These are phyloP conservation scores for Cossypha niveicapilla DNA, from an alignment of 2,797 vertebrate genomes.

Conservation along the genomic window DNA sequence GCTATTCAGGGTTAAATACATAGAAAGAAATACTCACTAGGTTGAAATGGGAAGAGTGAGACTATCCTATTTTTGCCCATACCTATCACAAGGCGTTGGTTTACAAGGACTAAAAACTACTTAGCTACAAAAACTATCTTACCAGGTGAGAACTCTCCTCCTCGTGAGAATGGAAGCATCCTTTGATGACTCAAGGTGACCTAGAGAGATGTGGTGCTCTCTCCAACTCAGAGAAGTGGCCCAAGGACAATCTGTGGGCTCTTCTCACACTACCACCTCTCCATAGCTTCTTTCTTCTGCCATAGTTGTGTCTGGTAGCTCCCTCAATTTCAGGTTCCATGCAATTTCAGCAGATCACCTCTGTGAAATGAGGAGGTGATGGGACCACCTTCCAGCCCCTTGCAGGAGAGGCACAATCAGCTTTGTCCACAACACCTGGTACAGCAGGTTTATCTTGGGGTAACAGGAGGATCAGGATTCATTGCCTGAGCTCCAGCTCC, in stretches of 20 bases:
- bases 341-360: background rate
- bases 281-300: background rate
- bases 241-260: background rate
- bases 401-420: background rate
- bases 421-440: background rate
- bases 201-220: rapidly evolving
- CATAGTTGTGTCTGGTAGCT: rapidly evolving
- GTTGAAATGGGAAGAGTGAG: background rate
- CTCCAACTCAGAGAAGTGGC: background rate
- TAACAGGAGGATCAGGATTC: background rate
- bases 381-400: background rate
- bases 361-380: background rate
- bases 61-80: background rate
- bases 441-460: background rate
- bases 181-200: background rate
- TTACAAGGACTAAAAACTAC: background rate
- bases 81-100: background rate
- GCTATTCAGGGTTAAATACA: background rate
- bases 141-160: background rate
- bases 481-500: background rate
- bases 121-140: background rate
- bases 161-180: background rate
- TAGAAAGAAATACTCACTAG: background rate
- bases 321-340: background rate
- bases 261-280: background rate